These are phyloP conservation scores for Cyanoramphus novaezelandiae DNA, from an alignment of 2,113 vertebrate genomes.

Conservation along the genomic window DNA sequence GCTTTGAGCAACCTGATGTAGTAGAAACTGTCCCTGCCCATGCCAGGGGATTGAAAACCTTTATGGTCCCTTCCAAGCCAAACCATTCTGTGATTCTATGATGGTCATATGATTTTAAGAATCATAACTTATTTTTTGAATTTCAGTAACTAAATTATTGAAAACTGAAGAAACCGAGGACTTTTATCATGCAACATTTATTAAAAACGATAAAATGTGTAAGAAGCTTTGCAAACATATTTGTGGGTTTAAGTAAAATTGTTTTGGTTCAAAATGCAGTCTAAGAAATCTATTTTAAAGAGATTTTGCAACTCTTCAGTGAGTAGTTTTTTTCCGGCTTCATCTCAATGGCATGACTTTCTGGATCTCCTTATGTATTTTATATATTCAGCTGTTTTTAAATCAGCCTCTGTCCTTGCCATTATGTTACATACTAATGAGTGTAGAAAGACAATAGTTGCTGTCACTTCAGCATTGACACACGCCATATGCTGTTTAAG, in stretches of 20 bases:
- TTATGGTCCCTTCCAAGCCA: not conserved
- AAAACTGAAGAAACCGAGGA: not conserved
- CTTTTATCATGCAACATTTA: not conserved
- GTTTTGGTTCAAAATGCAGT: not conserved
- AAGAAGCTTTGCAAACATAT: not conserved
- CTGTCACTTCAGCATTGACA: not conserved
- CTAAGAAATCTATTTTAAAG: not conserved
- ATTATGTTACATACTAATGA: not conserved
- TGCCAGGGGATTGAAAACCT: not conserved
- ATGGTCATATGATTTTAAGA: not conserved
- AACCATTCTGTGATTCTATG: not conserved
- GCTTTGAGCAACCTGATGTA: not conserved
- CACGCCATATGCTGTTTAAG: not conserved
- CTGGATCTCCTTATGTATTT: not conserved
- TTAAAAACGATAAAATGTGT: not conserved
- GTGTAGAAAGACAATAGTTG: not conserved
- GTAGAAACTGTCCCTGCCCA: not conserved
- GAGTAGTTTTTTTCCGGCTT: not conserved
- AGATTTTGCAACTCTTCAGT: not conserved
- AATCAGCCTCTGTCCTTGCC: not conserved
- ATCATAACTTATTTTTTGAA: not conserved
- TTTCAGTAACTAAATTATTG: not conserved
- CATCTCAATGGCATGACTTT: not conserved
- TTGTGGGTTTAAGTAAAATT: not conserved
- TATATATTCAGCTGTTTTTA: not conserved